A percentile compares a stretch with the other conserved stretches of the same genome.
Evolutionary conservation across 2,888 invertebrate genomes (phyloP).

Genomic region (Synanthedon andrenaeformis): DNA sequence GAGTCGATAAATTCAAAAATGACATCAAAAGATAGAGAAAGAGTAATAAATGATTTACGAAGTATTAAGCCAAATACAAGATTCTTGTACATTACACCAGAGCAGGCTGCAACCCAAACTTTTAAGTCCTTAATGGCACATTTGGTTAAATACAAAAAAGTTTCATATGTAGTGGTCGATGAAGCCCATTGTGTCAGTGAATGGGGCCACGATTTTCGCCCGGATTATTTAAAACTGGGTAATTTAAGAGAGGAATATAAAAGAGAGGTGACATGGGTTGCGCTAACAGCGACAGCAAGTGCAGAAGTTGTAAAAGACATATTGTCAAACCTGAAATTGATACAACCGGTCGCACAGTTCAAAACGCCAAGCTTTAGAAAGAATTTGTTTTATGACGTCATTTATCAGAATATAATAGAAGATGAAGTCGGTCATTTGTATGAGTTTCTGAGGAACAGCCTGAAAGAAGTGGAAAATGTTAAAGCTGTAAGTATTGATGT

Average conservation of each 20-base stretch:
- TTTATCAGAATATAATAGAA: constrained; percentile 85
- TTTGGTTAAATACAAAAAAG: constrained; percentile 78
- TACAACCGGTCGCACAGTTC: constrained; percentile 78
- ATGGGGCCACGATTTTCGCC: constrained; percentile 99
- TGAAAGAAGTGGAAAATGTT: constrained; percentile 69
- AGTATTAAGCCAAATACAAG: constrained; percentile 80
- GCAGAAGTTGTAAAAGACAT: constrained; percentile 86
- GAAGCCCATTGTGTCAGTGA: constrained; percentile 98
- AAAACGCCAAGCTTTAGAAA: constrained; percentile 90
- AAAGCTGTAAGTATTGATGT: constrained; percentile 46
- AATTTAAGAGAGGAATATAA: constrained; percentile 65
- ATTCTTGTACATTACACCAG: constrained; percentile 96
- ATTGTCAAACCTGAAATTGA: constrained; percentile 76
- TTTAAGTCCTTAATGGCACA: constrained; percentile 78
- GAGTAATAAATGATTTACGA: constrained; percentile 82
- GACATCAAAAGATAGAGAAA: constrained; percentile 78
- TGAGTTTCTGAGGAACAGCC: constrained; percentile 76
- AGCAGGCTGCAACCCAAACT: constrained; percentile 87
- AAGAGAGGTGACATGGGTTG: constrained; percentile 82
- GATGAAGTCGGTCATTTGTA: constrained; percentile 86
- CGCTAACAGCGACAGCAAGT: constrained; percentile 95
- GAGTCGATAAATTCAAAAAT: constrained; percentile 95
- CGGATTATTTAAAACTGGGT: constrained; percentile 93
- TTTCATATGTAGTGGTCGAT: constrained; percentile 94
- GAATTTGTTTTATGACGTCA: constrained; percentile 95